A percentile compares a stretch with the other conserved stretches of the same genome.
These are phyloP conservation scores for Eudyptes chrysolophus DNA, from an alignment of 2,113 vertebrate genomes.

Conservation along the genomic window DNA sequence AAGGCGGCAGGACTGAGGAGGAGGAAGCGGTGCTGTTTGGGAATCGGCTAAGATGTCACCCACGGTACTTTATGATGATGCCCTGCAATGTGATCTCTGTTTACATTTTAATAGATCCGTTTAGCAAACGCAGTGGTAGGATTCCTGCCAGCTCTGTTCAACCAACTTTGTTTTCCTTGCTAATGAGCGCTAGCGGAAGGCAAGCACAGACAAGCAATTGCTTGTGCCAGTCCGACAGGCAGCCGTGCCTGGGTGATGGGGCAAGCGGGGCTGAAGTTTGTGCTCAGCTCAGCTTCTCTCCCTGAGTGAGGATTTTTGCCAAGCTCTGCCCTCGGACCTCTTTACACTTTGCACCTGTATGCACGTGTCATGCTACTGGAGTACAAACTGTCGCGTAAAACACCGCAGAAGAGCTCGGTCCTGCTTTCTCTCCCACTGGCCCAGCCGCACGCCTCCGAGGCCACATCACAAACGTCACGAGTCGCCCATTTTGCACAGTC, in stretches of 20 bases:
- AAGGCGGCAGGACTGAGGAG: background rate
- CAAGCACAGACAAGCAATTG: background rate
- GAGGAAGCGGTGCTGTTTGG: background rate
- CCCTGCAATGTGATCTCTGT: slow-evolving; percentile 8
- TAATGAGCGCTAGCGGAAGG: background rate
- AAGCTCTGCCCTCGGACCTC: background rate
- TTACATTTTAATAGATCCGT: slow-evolving; percentile 13
- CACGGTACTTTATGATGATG: background rate
- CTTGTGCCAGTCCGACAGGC: background rate
- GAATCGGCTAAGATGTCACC: background rate
- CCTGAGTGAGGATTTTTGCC: background rate
- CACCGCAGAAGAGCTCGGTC: background rate
- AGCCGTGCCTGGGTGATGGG: background rate
- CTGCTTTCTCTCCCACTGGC: background rate
- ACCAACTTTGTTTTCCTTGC: background rate
- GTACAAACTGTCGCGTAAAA: background rate
- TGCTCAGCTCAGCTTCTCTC: background rate
- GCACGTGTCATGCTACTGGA: fast-evolving
- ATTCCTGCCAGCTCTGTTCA: background rate
- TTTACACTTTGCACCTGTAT: background rate
- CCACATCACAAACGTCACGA: fast-evolving
- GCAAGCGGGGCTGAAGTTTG: background rate
- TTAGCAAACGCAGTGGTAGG: background rate
- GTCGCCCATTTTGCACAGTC: background rate
- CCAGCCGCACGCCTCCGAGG: background rate